phyloP scores from a whole-genome alignment of 2,113 vertebrate species.

The Pseudopipra pipra region DNA sequence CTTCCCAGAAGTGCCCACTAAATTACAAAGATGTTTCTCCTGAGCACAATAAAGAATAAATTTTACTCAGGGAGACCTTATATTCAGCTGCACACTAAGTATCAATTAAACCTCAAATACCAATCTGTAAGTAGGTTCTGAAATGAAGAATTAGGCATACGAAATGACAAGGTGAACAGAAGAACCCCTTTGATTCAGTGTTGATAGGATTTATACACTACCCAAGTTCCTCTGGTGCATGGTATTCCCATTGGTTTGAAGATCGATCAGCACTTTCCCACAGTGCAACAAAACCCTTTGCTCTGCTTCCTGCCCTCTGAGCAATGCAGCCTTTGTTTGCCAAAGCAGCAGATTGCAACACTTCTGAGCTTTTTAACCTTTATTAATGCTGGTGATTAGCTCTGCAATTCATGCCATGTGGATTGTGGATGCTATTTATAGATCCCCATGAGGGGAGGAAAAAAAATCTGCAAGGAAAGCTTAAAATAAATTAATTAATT shows the following conservation, averaged over 20 bases:
- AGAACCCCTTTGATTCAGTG: neutral
- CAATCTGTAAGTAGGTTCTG: neutral
- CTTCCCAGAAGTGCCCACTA: slow-evolving; percentile 58
- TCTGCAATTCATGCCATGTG: slow-evolving; percentile 33
- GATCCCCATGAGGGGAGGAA: neutral
- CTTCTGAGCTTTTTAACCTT: slow-evolving; percentile 23
- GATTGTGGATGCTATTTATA: neutral
- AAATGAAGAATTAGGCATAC: neutral
- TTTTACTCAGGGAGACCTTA: slow-evolving; percentile 57
- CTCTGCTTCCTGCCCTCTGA: neutral
- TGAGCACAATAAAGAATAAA: slow-evolving; percentile 56
- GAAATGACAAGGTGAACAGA: neutral
- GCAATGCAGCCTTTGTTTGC: slow-evolving; percentile 14
- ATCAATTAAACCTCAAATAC: slow-evolving; percentile 54
- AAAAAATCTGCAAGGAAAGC: neutral
- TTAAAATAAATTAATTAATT: neutral
- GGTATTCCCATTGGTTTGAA: neutral
- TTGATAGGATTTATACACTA: neutral
- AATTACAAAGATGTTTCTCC: slow-evolving; percentile 67
- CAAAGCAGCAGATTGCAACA: neutral
- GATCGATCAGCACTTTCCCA: neutral
- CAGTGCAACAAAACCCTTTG: neutral
- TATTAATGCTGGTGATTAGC: slow-evolving; percentile 25
- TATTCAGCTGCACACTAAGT: slow-evolving; percentile 14
- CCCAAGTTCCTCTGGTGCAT: neutral